Conservation (phyloP, 2,888 invertebrate species). For the Nemoura dubitans region DNA sequence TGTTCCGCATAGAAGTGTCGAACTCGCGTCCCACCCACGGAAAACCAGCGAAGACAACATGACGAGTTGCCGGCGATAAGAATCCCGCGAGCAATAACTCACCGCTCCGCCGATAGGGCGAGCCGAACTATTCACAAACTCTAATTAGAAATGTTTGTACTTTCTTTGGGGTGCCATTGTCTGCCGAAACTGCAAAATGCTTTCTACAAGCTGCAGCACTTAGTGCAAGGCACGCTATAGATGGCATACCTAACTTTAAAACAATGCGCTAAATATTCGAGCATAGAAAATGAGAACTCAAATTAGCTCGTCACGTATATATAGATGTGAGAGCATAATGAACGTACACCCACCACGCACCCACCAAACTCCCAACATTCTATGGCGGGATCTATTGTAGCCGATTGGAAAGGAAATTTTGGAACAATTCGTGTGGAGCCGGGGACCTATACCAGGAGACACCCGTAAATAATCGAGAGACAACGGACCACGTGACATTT, state of each 20-base stretch:
- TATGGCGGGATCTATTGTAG: background rate
- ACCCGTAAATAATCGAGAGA: background rate
- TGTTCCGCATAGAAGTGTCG: no score
- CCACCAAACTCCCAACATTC: background rate
- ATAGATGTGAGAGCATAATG: conserved; percentile 8
- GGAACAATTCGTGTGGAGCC: background rate
- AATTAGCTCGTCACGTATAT: conserved; percentile 15
- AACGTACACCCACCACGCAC: conserved; percentile 2
- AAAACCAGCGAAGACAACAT: background rate
- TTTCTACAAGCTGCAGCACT: conserved; percentile 1
- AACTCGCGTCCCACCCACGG: background rate
- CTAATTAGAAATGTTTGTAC: conserved; percentile 41
- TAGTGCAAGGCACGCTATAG: background rate
- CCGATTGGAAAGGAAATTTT: conserved; percentile 13
- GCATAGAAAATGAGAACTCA: conserved; percentile 26
- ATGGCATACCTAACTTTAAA: conserved; percentile 26
- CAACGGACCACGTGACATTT: background rate
- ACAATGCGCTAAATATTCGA: conserved; percentile 31
- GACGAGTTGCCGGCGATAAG: background rate
- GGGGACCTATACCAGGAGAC: background rate
- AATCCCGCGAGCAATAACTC: conserved; percentile 29
- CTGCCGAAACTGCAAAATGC: background rate
- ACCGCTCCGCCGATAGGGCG: background rate
- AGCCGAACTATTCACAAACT: conserved; percentile 27
- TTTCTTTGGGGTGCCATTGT: conserved; percentile 34